Evolutionary conservation across 2,113 vertebrate genomes (phyloP).

Genomic region (Notarius lentiginosus): DNA sequence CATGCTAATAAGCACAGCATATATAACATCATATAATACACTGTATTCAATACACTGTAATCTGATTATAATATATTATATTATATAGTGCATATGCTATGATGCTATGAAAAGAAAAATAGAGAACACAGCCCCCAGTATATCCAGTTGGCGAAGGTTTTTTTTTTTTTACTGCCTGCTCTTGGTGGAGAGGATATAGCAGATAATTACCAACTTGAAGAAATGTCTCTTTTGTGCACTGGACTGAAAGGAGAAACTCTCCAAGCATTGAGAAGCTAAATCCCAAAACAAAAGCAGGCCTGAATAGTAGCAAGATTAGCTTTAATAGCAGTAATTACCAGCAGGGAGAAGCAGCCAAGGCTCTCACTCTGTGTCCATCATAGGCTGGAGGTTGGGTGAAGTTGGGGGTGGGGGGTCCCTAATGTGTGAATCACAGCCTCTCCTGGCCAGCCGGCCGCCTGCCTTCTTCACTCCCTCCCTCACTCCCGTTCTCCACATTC

Average conservation of each 20-base stretch:
- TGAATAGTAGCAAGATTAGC: conserved; percentile 74
- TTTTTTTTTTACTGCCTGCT: conserved; percentile 56
- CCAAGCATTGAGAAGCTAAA: conserved; percentile 75
- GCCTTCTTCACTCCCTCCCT: conserved; percentile 59
- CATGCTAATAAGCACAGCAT: conserved; percentile 72
- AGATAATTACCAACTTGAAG: conserved; percentile 74
- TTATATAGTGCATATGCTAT: conserved; percentile 37
- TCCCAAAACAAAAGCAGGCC: conserved; percentile 77
- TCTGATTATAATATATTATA: conserved; percentile 46
- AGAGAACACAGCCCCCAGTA: conserved; percentile 27
- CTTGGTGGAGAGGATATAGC: conserved; percentile 70
- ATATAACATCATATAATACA: conserved; percentile 54
- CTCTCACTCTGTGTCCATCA: conserved; percentile 73
- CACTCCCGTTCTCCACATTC: conserved; percentile 65
- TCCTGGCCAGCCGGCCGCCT: conserved; percentile 63
- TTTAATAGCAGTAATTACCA: conserved; percentile 76
- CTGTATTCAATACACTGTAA: conserved; percentile 41
- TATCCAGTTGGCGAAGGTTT: conserved; percentile 41
- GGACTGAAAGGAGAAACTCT: conserved; percentile 77
- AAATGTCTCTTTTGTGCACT: conserved; percentile 70
- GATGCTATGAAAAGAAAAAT: conserved; percentile 47
- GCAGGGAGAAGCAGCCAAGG: conserved; percentile 62
- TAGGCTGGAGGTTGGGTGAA: conserved; percentile 67
- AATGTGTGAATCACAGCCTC: conserved; percentile 72
- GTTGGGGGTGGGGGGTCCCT: conserved; percentile 51